These are phyloP conservation scores for Cyprinodon tularosa DNA, from an alignment of 2,113 vertebrate species.

Conservation along the genomic window DNA sequence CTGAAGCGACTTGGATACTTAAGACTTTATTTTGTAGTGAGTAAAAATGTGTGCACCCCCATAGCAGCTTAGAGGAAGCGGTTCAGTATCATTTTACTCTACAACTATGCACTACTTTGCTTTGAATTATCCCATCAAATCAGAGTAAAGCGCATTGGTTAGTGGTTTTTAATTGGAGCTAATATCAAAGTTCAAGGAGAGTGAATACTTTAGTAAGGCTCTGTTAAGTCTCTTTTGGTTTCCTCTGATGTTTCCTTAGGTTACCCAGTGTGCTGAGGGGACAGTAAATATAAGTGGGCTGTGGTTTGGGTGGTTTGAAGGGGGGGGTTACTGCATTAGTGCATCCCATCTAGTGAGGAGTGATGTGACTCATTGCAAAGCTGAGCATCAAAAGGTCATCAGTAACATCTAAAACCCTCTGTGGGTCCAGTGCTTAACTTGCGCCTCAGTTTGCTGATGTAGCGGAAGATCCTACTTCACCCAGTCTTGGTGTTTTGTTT, in stretches of 20 bases:
- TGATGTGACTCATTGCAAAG: slow-evolving; percentile 17
- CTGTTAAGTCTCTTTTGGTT: neutral
- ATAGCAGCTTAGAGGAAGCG: neutral
- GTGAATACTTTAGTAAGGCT: neutral
- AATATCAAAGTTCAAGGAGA: neutral
- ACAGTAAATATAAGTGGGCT: slow-evolving; percentile 23
- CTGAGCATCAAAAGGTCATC: slow-evolving; percentile 52
- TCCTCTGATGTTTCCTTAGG: slow-evolving; percentile 17
- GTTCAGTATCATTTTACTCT: neutral
- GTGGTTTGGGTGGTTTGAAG: slow-evolving; percentile 4
- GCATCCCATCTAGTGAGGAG: slow-evolving; percentile 9
- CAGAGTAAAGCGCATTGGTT: neutral
- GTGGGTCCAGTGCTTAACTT: slow-evolving; percentile 7
- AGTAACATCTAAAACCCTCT: slow-evolving; percentile 25
- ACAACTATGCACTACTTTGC: neutral
- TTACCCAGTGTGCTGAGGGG: slow-evolving; percentile 17
- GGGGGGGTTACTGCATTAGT: slow-evolving; percentile 16
- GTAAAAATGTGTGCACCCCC: neutral
- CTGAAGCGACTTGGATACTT: neutral
- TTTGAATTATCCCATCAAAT: neutral
- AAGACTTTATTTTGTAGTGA: neutral
- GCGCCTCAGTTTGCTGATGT: slow-evolving; percentile 32
- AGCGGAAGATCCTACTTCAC: slow-evolving; percentile 42
- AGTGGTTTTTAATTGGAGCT: neutral
- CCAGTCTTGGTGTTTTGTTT: slow-evolving; percentile 63